Evolutionary conservation across 2,888 invertebrate species (phyloP), one percentile per base, ranked within the genome.

Genomic region (Diarsia brunnea): DNA sequence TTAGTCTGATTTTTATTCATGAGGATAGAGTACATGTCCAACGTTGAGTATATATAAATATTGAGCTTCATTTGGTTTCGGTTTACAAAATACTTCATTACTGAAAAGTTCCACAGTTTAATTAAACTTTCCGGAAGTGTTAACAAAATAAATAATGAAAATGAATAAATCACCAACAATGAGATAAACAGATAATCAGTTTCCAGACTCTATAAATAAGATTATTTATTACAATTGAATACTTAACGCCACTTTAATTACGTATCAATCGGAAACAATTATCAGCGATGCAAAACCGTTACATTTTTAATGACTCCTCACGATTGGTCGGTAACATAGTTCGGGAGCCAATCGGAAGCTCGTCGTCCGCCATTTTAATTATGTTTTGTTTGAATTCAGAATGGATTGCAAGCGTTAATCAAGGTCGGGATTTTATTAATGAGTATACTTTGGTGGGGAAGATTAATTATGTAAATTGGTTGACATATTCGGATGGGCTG

Each of bases 391-490:
- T 90, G 80, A 88, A 88, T 89, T 86, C 80, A 73, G 83, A 87
- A 90, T 87, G 85, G 75, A 87, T 90, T 86, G 84, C 85, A 84
- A 75, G 84, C 80, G 86, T 89, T 90, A 90, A 91, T 89, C 90
- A 89, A 87, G 87, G 87, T 88, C 81, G 86, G 81, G 72, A 82
- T 86, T 88, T 82, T 87, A 84, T 84, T 85, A 87, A 89, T 87
- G 87, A 87, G 88, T 88, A 84, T 85, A 85, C 84, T 84, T 81
- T 83, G 65, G 73, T 73, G 53, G 78, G 66, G 38, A 79, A 82
- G 84, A 84, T 87, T 85, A 87, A 88, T 87, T 87, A 88, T 89
- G 86, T 86, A 88, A 87, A 85, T 84, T 84, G 78, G 87, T 84
- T 88, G 84, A 87, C 85, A 88, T 86, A 69, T 84, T 83, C 82